Conservation (phyloP, 2,888 invertebrate species). For the Sinhomidia bicolor region DNA sequence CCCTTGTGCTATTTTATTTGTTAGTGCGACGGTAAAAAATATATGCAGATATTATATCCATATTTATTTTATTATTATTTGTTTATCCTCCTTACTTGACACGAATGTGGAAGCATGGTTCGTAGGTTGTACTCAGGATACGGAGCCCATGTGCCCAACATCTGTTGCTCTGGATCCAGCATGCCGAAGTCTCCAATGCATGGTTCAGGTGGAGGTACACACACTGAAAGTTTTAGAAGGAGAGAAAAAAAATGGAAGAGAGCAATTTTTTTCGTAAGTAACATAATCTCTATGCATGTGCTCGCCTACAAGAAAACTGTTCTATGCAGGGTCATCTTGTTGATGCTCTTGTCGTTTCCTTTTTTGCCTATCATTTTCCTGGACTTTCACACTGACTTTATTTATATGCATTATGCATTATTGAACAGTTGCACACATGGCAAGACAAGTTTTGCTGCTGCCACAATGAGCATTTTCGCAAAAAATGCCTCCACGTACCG, state of each 20-base stretch:
- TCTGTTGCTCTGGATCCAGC: conserved; percentile 74
- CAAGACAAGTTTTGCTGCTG: too few relatives aligned
- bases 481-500: background rate
- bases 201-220: conserved; percentile 80
- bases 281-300: too few relatives aligned
- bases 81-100: conserved; percentile 72
- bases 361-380: background rate
- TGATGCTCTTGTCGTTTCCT: background rate
- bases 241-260: background rate
- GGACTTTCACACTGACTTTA: background rate
- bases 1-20: too few relatives aligned
- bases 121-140: conserved; percentile 73
- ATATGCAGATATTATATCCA: too few relatives aligned
- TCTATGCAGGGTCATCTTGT: background rate
- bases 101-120: conserved; percentile 76
- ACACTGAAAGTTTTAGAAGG: conserved; percentile 73
- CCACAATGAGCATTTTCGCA: too few relatives aligned
- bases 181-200: conserved; percentile 73
- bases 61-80: conserved; percentile 4
- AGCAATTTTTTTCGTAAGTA: too few relatives aligned
- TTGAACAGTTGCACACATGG: background rate
- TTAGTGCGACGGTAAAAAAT: too few relatives aligned
- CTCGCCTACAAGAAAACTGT: background rate
- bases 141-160: conserved; percentile 76
- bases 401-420: background rate